Base-by-base conservation (phyloP, 2,113 vertebrate species). In the Macquaria australasica region DNA sequence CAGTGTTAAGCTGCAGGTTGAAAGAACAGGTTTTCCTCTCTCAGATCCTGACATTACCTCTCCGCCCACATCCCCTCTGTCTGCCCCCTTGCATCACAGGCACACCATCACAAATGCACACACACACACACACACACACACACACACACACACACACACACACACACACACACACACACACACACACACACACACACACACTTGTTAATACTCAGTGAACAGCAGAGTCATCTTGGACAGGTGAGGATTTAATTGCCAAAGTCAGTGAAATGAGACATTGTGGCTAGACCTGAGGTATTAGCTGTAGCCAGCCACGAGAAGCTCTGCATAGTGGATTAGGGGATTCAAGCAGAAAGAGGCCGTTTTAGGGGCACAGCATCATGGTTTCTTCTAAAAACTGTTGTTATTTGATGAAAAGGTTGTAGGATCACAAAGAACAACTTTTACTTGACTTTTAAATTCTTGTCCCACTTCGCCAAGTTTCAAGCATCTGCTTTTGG, bases 201-300 rank as follows among this genome's bases (percentile, higher is more conserved):
- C 68, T 41, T 56, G 81, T 79, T 81, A 74, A 63, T 70, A 45
- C 88, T n/a, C 74, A 56, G 15, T n/a, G 31, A 72, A 66, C 60
- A 34, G 56, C 72, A 53, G 63, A 82, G 69, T 59, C 58, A 37
- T 74, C 62, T 74, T 64, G 55, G 90, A 88, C 89, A 92, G 90
- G 89, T 90, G 85, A 91, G 71, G 85, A 87, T 93, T 88, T 92
- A 91, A 94, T 92, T 92, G 85, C 60, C 81, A 79, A 66, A 89
- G 76, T 85, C 81, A 69, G 74, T 79, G 73, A 90, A 88, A 87
- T 92, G 70, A 90, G 79, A 89, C 84, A 55, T 23, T 28, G 77
- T 58, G 64, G 68, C 20, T 60, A 70, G 64, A 84, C 87, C 70
- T 84, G 50, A 58, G 70, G 82, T 80, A 68, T 91, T 91, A 82